Conservation (phyloP, 37 sponge, comb jelly and placozoan species). For the Oscarella lobularis region DNA sequence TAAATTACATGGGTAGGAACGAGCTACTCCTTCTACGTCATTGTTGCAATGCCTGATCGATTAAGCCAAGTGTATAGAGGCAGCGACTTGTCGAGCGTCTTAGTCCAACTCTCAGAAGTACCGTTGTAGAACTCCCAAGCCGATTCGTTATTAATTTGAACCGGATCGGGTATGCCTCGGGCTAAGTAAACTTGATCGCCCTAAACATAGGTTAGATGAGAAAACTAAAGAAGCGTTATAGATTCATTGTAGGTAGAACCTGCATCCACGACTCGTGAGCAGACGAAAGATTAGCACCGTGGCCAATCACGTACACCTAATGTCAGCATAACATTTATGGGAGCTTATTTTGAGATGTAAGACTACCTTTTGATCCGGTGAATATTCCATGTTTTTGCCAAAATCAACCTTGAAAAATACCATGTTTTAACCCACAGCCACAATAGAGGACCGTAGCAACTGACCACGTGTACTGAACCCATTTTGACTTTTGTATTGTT, state of each 20-base stretch:
- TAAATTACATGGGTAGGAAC: too few relatives aligned
- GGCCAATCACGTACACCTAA: neutral
- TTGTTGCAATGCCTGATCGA: neutral
- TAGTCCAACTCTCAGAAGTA: neutral
- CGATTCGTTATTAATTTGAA: neutral
- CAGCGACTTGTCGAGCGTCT: neutral
- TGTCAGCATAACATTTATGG: too few relatives aligned
- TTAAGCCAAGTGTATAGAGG: neutral
- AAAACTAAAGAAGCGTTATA: too few relatives aligned
- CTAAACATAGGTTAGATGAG: too few relatives aligned
- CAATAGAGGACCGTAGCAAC: too few relatives aligned
- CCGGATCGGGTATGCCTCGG: neutral
- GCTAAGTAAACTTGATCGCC: neutral
- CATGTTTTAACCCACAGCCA: too few relatives aligned
- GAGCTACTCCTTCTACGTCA: too few relatives aligned
- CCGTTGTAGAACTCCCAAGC: neutral
- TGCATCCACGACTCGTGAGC: conserved; percentile 1
- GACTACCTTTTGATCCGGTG: neutral
- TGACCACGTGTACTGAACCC: neutral
- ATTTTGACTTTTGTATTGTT: neutral
- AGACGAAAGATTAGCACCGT: neutral
- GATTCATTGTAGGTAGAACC: neutral
- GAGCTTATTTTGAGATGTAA: too few relatives aligned
- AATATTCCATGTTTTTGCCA: neutral
- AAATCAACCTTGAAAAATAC: too few relatives aligned